phyloP scores from a whole-genome alignment of 2,797 vertebrate species.

The Phalanger gymnotis region DNA sequence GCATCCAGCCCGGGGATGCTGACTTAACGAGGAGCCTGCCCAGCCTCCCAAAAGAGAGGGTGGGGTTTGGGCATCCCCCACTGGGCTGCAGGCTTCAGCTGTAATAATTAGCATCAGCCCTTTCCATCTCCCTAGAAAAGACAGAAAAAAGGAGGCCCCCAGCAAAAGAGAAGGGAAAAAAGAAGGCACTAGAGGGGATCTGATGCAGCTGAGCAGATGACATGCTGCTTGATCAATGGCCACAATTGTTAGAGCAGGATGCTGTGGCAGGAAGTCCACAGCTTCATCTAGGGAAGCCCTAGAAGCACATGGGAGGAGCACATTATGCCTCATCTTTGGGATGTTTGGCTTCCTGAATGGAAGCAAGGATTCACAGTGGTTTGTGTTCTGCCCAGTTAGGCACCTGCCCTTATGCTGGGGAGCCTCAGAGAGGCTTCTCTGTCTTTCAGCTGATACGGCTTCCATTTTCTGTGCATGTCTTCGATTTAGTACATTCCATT shows the following conservation, averaged over 20 bases:
- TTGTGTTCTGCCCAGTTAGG: neutral
- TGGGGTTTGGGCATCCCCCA: conserved; percentile 59
- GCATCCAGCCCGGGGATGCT: conserved; percentile 52
- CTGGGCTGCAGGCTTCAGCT: conserved; percentile 61
- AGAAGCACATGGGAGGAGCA: conserved; percentile 64
- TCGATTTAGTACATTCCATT: conserved; percentile 16
- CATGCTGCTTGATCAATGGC: conserved; percentile 75
- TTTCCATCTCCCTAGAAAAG: conserved; percentile 53
- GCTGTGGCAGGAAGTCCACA: conserved; percentile 72
- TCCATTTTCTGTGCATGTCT: conserved; percentile 45
- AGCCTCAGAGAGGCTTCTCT: neutral
- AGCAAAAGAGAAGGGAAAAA: conserved; percentile 67
- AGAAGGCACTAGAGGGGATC: conserved; percentile 62
- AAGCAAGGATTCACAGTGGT: neutral
- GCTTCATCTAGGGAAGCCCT: conserved; percentile 67
- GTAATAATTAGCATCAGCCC: conserved; percentile 63
- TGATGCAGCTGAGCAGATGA: conserved; percentile 61
- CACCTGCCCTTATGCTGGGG: conserved; percentile 13
- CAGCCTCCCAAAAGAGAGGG: conserved; percentile 44
- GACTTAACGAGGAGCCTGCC: conserved; percentile 45
- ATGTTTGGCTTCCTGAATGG: conserved; percentile 47
- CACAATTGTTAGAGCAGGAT: conserved; percentile 59
- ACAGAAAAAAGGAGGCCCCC: conserved; percentile 64
- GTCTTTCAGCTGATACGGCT: conserved; percentile 46
- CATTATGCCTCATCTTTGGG: conserved; percentile 46